Base-by-base conservation (phyloP, 2,888 invertebrate species). In the Tyria jacobaeae region DNA sequence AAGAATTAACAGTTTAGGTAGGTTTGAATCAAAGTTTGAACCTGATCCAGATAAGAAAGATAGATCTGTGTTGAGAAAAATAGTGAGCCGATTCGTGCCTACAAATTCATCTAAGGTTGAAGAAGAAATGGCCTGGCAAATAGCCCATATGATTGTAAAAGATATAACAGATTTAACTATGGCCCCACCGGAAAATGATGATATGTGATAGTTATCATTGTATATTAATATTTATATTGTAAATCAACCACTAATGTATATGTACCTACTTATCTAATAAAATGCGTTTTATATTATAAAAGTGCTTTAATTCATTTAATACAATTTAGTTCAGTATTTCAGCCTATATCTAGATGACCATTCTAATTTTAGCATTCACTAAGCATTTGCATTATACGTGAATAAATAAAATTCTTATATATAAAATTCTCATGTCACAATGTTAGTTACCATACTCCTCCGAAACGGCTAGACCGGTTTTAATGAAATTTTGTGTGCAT, bases 51-150 rank as follows among this genome's bases (percentile, higher is more conserved):
- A 94, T 70, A 94, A 92, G 76, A 94, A 90, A 81, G 88, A 86
- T 66, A 89, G 85, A 64, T 94, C 94, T 57, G 89, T 92, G 48
- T 80, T 94, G 51, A 92, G 88, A 66, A 92, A 92, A 82, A 97
- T 97, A 79, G 96, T 98, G 66, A 96, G 96, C 81, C 96, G 96
- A 84, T 95, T 98, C 84, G 97, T 98, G 64, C 96, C 97, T 92
- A 95, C 96, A 76, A 97, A 96, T 58, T 97, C 97, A 83, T 97
- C 98, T 78, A 97, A 97, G 94, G 96, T 96, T 53, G 97, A 99
- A 90, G 99, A 99, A 90, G 99, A 99, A 89, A 96, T 99, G 95
- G 99, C 99, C 6, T 98, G 99, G 97, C 97, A 98, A 94, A 97
- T 99, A 70, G 99, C 99, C 31, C 98, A 98, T 90, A 98, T 98